These are phyloP conservation scores for Aspiorhynchus laticeps DNA, from an alignment of 2,113 vertebrate genomes.

Conservation along the genomic window DNA sequence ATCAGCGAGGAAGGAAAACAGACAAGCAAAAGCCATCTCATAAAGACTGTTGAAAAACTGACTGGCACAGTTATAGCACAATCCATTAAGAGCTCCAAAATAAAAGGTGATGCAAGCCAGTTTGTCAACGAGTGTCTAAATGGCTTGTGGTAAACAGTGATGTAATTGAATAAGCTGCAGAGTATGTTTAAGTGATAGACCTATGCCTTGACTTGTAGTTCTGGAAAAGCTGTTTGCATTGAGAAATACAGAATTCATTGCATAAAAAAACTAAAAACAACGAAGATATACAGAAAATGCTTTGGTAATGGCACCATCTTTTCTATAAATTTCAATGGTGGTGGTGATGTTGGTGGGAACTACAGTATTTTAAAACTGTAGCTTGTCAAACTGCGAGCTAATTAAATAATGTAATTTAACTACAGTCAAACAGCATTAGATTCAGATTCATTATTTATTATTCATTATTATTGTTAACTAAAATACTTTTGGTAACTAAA, in stretches of 20 bases:
- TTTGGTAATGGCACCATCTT: neutral
- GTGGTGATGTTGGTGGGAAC: neutral
- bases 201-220: constrained; percentile 67
- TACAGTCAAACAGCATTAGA: too few species aligned
- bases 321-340: neutral
- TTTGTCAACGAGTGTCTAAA: constrained; percentile 78
- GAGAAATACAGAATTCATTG: constrained; percentile 35
- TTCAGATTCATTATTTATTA: too few species aligned
- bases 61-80: constrained; percentile 77
- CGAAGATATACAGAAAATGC: constrained; percentile 5
- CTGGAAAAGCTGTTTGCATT: constrained; percentile 52
- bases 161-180: constrained; percentile 63
- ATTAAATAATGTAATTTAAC: neutral
- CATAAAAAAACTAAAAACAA: constrained; percentile 13
- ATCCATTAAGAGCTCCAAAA: constrained; percentile 83
- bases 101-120: constrained; percentile 70
- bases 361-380: neutral
- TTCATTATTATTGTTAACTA: too few species aligned
- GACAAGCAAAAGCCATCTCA: constrained; percentile 64
- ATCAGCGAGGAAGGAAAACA: constrained; percentile 42
- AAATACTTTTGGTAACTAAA: too few species aligned
- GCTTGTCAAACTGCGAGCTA: neutral
- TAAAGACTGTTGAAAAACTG: constrained; percentile 67
- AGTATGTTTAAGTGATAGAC: constrained; percentile 62
- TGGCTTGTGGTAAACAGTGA: constrained; percentile 68